phyloP scores from a whole-genome alignment of 2,797 vertebrate genomes.

The Crocodylus rhombifer region DNA sequence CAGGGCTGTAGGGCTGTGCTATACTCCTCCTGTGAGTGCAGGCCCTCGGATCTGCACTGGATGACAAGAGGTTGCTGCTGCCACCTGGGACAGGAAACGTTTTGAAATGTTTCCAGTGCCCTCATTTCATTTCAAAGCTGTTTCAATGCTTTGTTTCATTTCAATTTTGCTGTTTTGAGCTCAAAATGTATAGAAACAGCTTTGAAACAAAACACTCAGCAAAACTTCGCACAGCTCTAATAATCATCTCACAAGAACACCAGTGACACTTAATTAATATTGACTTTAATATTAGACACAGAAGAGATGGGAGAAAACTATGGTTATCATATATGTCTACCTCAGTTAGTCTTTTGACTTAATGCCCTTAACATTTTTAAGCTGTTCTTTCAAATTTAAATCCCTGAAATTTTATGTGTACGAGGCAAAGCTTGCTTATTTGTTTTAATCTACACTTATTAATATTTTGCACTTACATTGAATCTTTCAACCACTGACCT shows the following conservation, averaged over 20 bases:
- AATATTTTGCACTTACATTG: neutral
- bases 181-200: too few relatives aligned
- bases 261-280: neutral
- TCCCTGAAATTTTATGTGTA: neutral
- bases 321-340: neutral
- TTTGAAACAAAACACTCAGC: too few relatives aligned
- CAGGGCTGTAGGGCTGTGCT: too few relatives aligned
- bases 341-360: neutral
- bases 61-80: too few relatives aligned
- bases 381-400: neutral
- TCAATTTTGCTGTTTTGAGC: too few relatives aligned
- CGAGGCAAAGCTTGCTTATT: accelerated
- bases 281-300: neutral
- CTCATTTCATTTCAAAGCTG: too few relatives aligned
- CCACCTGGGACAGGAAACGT: too few relatives aligned
- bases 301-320: neutral
- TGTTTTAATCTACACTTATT: neutral
- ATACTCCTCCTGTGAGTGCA: too few relatives aligned
- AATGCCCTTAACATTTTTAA: neutral
- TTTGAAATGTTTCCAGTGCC: too few relatives aligned
- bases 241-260: neutral
- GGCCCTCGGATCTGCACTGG: too few relatives aligned
- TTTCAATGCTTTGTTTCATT: too few relatives aligned
- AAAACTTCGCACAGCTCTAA: too few relatives aligned
- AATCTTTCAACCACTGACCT: neutral